Base-by-base conservation (phyloP, 2,113 vertebrate genomes). In the Crotalus tigris region DNA sequence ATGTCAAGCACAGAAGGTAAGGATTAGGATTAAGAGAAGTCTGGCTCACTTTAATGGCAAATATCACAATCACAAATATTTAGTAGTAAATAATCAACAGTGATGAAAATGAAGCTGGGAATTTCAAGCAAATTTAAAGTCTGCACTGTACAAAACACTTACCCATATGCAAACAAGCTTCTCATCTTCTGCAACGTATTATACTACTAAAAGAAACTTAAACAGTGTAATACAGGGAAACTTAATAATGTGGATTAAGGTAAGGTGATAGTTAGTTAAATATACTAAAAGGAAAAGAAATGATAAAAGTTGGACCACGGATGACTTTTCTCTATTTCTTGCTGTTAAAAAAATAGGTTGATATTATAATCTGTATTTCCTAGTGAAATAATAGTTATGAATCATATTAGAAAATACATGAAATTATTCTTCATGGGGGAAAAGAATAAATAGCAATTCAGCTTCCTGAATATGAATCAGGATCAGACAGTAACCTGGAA, bases 111-210 rank as follows among this genome's bases (percentile, higher is more conserved):
- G 17, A 33, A 81, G 49, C 5, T 5, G 93, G 87, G 90, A 26
- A 85, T 95, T 94, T 96, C 93, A 91, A 94, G 88, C 53, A 96
- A 94, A 0, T 93, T 90, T 64, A 93, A 93, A 58, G n/a, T 33
- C 6, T 23, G 91, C 91, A 94, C 39, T 96, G 61, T 90, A 95
- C 89, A 87, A 59, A 91, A 87, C 11, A 92, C 94, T 93, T 94
- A 94, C 92, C 87, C 88, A 91, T 87, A 93, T 92, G 94, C 89
- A 92, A 86, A 90, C 59, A 94, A 92, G 93, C 93, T 64, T 92
- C 46, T 88, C 93, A 17, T 95, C 91, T 91, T 88, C 94, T 96
- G 53, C 81, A 94, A 95, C 92, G 46, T 92, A 93, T 94, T 92
- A 94, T 92, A 85, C 91, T 69, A 94, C 89, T 96, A 96, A 96